Base-by-base conservation (phyloP, 2,113 vertebrate species). In the Echinops telfairi region DNA sequence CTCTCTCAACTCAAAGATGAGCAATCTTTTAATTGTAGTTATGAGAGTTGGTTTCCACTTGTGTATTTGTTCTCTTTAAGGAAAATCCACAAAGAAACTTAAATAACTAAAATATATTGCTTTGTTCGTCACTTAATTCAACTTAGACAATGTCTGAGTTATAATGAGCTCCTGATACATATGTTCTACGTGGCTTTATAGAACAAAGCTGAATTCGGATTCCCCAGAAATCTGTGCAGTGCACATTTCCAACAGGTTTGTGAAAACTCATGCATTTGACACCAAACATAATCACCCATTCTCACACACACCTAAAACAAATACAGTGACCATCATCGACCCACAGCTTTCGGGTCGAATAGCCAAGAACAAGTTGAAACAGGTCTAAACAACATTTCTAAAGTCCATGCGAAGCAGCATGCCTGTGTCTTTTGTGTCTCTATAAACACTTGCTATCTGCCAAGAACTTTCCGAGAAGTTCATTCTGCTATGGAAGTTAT, bases 41-140 rank as follows among this genome's bases (percentile, higher is more conserved):
- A 38, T 58, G 36, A 79, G 36, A 92, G 40, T 62, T 31, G 14
- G 2, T 89, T 94, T 94, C 89, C 33, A 91, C 2, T 86, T 83
- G 33, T 31, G 70, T 77, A 66, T 93, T 77, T 89, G 31, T n/a
- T 77, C 12, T 92, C 64, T n/a, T 38, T 82, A 87, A 36, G 2
- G 15, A 43, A 77, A 82, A 77, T 91, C 16, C 4, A n/a, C 25
- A 80, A 87, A 88, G 5, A 83, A 76, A 23, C 40, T 84, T 84
- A 77, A 66, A 94, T 75, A 83, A 53, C 4, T n/a, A 77, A 88
- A 90, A 86, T 80, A 75, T 3, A 47, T 38, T 57, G 60, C 88
- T 83, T 81, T 25, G 2, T 10, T 15, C 68, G n/a, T 27, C 12
- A 78, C 31, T 47, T 91, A 29, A 6, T 62, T 96, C 53, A 83